These are phyloP conservation scores for Myopa tessellatipennis DNA, from an alignment of 2,888 invertebrate species.

Conservation along the genomic window DNA sequence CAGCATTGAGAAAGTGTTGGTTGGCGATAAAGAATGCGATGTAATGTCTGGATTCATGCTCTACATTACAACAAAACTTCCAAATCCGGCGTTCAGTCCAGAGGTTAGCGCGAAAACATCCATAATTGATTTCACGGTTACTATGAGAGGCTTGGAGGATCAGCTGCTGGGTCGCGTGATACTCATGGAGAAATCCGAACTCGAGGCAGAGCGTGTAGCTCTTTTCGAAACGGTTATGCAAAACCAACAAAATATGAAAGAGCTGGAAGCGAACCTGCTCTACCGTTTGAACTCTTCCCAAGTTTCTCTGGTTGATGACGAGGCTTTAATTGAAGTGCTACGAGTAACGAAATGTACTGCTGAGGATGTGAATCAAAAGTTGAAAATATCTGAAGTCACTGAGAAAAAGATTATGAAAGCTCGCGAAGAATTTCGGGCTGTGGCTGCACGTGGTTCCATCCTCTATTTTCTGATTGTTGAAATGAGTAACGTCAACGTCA, in stretches of 20 bases:
- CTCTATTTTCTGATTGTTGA: conserved; percentile 96
- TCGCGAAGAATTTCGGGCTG: conserved; percentile 94
- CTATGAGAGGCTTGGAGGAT: conserved; percentile 95
- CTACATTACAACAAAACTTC: conserved; percentile 95
- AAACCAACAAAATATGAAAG: conserved; percentile 96
- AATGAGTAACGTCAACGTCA: conserved; percentile 95
- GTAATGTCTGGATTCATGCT: conserved; percentile 95
- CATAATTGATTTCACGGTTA: conserved; percentile 97
- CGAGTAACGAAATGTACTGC: conserved; percentile 89
- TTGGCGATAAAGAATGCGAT: conserved; percentile 97
- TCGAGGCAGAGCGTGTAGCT: conserved; percentile 93
- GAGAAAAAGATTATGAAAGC: conserved; percentile 94
- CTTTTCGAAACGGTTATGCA: conserved; percentile 96
- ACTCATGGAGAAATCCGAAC: conserved; percentile 94
- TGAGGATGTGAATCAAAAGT: conserved; percentile 94
- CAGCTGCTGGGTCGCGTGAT: conserved; percentile 94
- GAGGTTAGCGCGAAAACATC: conserved; percentile 97
- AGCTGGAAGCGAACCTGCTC: conserved; percentile 90
- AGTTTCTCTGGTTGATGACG: conserved; percentile 95
- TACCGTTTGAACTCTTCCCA: conserved; percentile 92
- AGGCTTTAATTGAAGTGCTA: conserved; percentile 90
- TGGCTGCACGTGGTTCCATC: conserved; percentile 93
- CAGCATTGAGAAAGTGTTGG: conserved; percentile 92
- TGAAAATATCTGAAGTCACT: conserved; percentile 91
- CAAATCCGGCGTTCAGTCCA: conserved; percentile 96